These are phyloP conservation scores for Rhizomys pruinosus DNA, from an alignment of 2,113 vertebrate genomes.

Conservation along the genomic window DNA sequence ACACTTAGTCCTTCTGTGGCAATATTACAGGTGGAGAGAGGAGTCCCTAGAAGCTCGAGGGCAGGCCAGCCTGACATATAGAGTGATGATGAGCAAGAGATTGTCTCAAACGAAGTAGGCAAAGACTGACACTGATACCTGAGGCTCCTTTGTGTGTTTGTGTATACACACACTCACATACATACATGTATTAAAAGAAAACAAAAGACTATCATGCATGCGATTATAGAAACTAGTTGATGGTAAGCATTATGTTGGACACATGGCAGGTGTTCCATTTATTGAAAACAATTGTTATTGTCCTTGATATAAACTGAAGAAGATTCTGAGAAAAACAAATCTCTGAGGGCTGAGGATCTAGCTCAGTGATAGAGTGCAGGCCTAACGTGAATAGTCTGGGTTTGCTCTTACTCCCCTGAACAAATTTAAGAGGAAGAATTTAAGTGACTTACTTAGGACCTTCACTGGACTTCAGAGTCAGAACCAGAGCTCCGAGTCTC, in stretches of 20 bases:
- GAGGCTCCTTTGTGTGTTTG: background rate
- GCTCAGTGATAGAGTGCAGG: background rate
- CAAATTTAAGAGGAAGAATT: background rate
- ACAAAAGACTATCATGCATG: background rate
- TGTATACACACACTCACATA: background rate
- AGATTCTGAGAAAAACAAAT: background rate
- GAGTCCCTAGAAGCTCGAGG: too few species aligned
- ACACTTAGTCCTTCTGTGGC: background rate
- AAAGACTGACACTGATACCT: background rate
- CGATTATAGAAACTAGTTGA: background rate
- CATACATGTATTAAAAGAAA: background rate
- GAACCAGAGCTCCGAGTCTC: background rate
- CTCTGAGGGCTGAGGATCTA: background rate
- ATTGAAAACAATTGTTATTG: background rate
- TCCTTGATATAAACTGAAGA: background rate
- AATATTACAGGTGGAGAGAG: background rate
- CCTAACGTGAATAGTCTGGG: background rate
- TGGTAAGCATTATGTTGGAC: background rate
- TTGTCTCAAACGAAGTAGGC: background rate
- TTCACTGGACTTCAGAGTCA: background rate
- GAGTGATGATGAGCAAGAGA: too few species aligned
- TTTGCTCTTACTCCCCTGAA: background rate
- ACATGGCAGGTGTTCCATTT: background rate
- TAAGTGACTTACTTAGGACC: background rate
- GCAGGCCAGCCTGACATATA: too few species aligned